A percentile compares a stretch with the other conserved stretches of the same genome.
Evolutionary conservation across 2,797 vertebrate species (phyloP).

Genomic region (Darevskia nairensis): DNA sequence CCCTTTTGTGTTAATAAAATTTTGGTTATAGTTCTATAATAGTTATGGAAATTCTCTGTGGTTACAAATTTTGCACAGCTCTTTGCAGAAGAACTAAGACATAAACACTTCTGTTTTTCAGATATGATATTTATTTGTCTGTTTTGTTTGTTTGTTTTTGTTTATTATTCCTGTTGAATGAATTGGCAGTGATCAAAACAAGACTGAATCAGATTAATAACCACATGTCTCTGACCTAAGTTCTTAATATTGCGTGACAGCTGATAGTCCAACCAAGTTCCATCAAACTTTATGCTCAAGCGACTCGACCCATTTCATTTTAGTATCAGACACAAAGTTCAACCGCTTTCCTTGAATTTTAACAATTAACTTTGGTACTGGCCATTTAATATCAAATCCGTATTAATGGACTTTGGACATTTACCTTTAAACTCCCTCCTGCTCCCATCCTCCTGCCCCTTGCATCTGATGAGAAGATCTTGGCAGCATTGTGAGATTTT

Average conservation of each 20-base stretch:
- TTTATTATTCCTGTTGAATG: neutral
- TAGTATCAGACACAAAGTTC: neutral
- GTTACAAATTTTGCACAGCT: neutral
- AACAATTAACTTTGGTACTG: constrained; percentile 13
- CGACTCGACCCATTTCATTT: neutral
- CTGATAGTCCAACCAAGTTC: neutral
- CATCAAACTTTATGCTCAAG: neutral
- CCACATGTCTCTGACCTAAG: neutral
- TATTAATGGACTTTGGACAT: neutral
- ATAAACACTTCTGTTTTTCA: neutral
- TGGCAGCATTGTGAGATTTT: neutral
- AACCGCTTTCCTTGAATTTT: neutral
- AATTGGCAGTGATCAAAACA: neutral
- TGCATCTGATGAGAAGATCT: neutral
- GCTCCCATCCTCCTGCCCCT: neutral
- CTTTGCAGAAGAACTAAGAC: neutral
- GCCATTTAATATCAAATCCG: constrained; percentile 14
- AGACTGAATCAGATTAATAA: neutral
- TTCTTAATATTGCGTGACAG: neutral
- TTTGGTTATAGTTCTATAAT: neutral
- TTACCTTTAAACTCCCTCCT: neutral
- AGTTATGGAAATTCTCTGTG: neutral
- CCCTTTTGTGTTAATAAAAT: neutral
- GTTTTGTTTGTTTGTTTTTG: neutral
- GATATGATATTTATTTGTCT: neutral